These are phyloP conservation scores for Dicycla oo DNA, from an alignment of 2,888 invertebrate genomes.

Conservation along the genomic window DNA sequence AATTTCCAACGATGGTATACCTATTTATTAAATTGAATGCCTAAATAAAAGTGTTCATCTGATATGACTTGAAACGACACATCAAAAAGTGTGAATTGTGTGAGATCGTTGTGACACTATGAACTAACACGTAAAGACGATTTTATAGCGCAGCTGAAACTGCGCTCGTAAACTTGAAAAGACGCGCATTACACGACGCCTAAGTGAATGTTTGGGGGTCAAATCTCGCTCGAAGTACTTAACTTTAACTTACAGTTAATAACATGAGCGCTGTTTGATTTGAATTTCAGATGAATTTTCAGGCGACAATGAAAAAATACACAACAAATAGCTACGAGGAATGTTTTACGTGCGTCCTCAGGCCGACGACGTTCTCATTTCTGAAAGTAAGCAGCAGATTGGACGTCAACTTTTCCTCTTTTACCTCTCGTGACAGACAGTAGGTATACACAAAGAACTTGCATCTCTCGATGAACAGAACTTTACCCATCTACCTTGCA, in stretches of 20 bases:
- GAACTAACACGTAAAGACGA: slow-evolving; percentile 76
- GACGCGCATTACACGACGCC: slow-evolving; percentile 70
- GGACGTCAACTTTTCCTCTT: slow-evolving; percentile 83
- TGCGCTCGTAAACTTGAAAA: slow-evolving; percentile 77
- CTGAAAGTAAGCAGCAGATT: slow-evolving; percentile 83
- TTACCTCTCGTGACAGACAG: slow-evolving; percentile 77
- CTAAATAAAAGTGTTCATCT: slow-evolving; percentile 19
- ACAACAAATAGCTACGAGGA: slow-evolving; percentile 65
- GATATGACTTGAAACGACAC: slow-evolving; percentile 33
- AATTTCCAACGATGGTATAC: background rate
- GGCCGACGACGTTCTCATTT: slow-evolving; percentile 79
- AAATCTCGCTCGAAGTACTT: slow-evolving; percentile 57
- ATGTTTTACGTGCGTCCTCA: slow-evolving; percentile 76
- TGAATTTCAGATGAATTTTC: slow-evolving; percentile 61
- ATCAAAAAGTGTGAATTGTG: slow-evolving; percentile 72
- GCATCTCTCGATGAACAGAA: slow-evolving; percentile 75
- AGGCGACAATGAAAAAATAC: slow-evolving; percentile 59
- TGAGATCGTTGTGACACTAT: slow-evolving; percentile 74
- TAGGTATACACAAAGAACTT: slow-evolving; percentile 78
- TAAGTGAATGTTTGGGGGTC: slow-evolving; percentile 68
- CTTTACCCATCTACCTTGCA: slow-evolving; percentile 71
- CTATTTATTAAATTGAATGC: slow-evolving; percentile 20
- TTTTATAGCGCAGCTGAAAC: slow-evolving; percentile 77
- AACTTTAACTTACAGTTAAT: slow-evolving; percentile 57
- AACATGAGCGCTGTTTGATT: slow-evolving; percentile 54